Base-by-base conservation (phyloP, 1,140 invertebrate genomes). In the Colletes latitarsis region DNA sequence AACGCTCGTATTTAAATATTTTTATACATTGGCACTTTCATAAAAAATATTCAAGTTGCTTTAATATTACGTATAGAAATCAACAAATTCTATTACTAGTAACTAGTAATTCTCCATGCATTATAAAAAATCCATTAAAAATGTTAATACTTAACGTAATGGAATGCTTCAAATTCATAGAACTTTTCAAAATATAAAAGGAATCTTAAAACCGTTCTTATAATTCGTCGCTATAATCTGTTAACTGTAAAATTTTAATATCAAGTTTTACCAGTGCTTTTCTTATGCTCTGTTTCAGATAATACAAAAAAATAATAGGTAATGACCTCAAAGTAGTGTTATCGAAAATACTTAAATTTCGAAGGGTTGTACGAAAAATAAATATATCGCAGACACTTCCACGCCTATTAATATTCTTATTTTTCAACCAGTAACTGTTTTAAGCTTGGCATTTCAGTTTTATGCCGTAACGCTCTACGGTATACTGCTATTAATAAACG, bases 401-500 rank as follows among this genome's bases (percentile, higher is more conserved):
- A 21, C 12, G 14, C 6, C 17, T 6, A 17, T n/a, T 52, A 63
- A n/a, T 57, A 43, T 55, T 39, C 62, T 21, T 19, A 62, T 75
- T 68, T 30, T 10, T 14, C 4, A 39, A 58, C 1, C 17, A 12
- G 15, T 21, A 30, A 62, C 46, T 55, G n/a, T 60, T 60, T 80
- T 60, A 67, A 4, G 4, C 14, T n/a, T 49, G 15, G 19, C 39
- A 58, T 64, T 66, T 60, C 53, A 85, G 81, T 83, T 85, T 87
- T 85, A 83, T 79, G 69, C 69, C 39, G 46, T 69, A 67, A 82
- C 69, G 62, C 39, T 41, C 81, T 72, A 71, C 77, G 30, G 60
- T 10, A 74, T 82, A 69, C 49, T 62, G 77, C 86, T 88, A 88
- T 88, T 88, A 87, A 88, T 88, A 88, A 79, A 73, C 41, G 62